Percentiles rank a stretch among this genome's conserved stretches.
Evolutionary conservation across 1,140 invertebrate species (phyloP).

Genomic region (Drosophila bocki): DNA sequence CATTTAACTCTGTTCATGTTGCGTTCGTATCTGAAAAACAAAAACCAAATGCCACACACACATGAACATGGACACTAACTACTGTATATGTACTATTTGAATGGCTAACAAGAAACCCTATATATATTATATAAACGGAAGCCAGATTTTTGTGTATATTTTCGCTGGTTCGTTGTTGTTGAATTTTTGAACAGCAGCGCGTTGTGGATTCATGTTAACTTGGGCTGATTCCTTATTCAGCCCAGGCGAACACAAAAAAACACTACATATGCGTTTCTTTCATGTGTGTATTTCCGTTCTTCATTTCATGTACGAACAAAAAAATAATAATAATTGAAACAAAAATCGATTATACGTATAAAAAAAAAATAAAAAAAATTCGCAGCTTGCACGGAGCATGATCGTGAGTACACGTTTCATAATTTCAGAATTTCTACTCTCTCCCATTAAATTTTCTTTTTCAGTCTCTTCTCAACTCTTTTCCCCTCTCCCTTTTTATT

Average conservation of each 20-base stretch:
- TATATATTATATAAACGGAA: slow-evolving; percentile 16
- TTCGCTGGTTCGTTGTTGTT: slow-evolving; percentile 29
- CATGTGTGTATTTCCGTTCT: slow-evolving; percentile 76
- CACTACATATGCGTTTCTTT: slow-evolving; percentile 62
- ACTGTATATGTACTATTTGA: slow-evolving; percentile 40
- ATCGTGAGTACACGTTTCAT: slow-evolving; percentile 90
- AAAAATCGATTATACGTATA: slow-evolving; percentile 50
- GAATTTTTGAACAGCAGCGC: slow-evolving; percentile 33
- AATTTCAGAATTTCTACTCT: slow-evolving; percentile 61
- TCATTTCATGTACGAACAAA: slow-evolving; percentile 80
- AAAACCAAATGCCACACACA: slow-evolving; percentile 29
- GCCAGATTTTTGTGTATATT: slow-evolving; percentile 45
- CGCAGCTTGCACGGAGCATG: slow-evolving; percentile 93
- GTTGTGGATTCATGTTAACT: slow-evolving; percentile 41
- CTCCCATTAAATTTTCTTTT: slow-evolving; percentile 57
- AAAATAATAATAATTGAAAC: slow-evolving; percentile 30
- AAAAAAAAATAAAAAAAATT: slow-evolving; percentile 62
- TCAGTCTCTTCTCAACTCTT: slow-evolving; percentile 40
- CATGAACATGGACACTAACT: slow-evolving; percentile 25
- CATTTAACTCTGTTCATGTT: slow-evolving; percentile 60
- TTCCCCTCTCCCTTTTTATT: slow-evolving; percentile 6
- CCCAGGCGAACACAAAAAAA: slow-evolving; percentile 3
- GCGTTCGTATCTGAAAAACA: slow-evolving; percentile 50
- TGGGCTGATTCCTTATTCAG: slow-evolving; percentile 15
- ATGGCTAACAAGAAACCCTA: slow-evolving; percentile 20